Percentiles rank a stretch among this genome's conserved stretches.
Conservation (phyloP, 2,797 vertebrate genomes). For the Esox masquinongy region DNA sequence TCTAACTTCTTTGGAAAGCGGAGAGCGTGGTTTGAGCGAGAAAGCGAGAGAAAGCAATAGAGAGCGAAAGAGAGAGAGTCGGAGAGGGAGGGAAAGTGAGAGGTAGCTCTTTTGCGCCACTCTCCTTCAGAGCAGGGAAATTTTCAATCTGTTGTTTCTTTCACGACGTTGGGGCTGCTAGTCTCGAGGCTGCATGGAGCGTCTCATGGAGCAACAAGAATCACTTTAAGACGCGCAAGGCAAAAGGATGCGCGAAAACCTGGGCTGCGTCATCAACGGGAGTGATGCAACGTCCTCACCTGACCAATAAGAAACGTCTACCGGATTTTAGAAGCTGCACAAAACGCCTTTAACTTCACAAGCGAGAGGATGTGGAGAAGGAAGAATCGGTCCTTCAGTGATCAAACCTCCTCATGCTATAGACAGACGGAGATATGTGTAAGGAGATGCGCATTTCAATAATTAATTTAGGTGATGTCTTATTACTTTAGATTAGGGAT, state of each 20-base stretch:
- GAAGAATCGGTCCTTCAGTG: slow-evolving; percentile 31
- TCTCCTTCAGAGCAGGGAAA: slow-evolving; percentile 64
- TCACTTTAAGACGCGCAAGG: slow-evolving; percentile 88
- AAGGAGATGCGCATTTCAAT: background rate
- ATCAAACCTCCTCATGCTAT: slow-evolving; percentile 20
- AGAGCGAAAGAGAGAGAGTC: slow-evolving; percentile 49
- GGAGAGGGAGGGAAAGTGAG: slow-evolving; percentile 63
- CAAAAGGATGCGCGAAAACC: slow-evolving; percentile 97
- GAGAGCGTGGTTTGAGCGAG: slow-evolving; percentile 27
- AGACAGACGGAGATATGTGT: background rate
- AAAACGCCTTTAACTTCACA: slow-evolving; percentile 79
- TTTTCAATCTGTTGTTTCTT: slow-evolving; percentile 51
- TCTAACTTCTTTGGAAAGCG: background rate
- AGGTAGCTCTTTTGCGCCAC: slow-evolving; percentile 74
- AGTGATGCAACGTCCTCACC: slow-evolving; percentile 89
- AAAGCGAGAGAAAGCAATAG: slow-evolving; percentile 38
- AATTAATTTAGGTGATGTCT: background rate
- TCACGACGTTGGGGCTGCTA: slow-evolving; percentile 57
- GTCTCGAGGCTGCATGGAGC: slow-evolving; percentile 69
- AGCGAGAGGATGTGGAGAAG: slow-evolving; percentile 48
- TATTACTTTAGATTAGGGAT: background rate
- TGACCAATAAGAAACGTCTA: slow-evolving; percentile 91
- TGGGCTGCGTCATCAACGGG: slow-evolving; percentile 84
- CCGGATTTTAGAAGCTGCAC: slow-evolving; percentile 78
- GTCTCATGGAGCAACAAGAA: slow-evolving; percentile 85